Evolutionary conservation across 2,888 invertebrate species (phyloP), one percentile per base, ranked within the genome.

Genomic region (Anoplius nigerrimus): DNA sequence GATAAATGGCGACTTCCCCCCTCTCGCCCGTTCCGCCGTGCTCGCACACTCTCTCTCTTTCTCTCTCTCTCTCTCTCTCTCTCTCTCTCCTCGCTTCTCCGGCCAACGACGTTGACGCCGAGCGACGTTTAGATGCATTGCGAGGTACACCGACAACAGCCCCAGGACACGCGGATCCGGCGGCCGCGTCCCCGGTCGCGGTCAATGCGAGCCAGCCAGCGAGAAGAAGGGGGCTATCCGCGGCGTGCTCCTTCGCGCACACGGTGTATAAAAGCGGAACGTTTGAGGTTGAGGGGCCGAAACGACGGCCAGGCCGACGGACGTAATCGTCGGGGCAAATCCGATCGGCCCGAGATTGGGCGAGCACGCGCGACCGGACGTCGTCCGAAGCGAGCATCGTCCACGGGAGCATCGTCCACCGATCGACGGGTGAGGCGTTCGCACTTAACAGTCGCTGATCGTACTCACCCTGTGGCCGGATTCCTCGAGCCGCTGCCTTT

Each of bases 401-500:
- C n/a, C n/a, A n/a, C n/a, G n/a, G n/a, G n/a, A n/a, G n/a, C n/a
- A n/a, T n/a, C n/a, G n/a, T n/a, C n/a, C n/a, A n/a, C n/a, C n/a
- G n/a, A n/a, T n/a, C n/a, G n/a, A n/a, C n/a, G n/a, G n/a, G n/a
- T n/a, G n/a, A n/a, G n/a, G n/a, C n/a, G n/a, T n/a, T n/a, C n/a
- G n/a, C n/a, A n/a, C n/a, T n/a, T 11, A 34, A 34, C 4, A 34
- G 34, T 48, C 20, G 56, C 15, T 46, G 60, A 57, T 27, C 8
- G 34, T 66, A 80, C 87, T 86, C 74, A 88, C 88, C 84, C 88
- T 84, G 82, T 88, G 88, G 57, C 88, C 87, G 56, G 88, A 86
- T 78, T 88, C 88, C 74, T 88, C 88, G 80, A 88, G 86, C 68
- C 89, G 86, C 75, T 89, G 89, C 79, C 90, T 87, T 83, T 90